Conservation (phyloP, 2,113 vertebrate species). For the Hepsetus odoe region DNA sequence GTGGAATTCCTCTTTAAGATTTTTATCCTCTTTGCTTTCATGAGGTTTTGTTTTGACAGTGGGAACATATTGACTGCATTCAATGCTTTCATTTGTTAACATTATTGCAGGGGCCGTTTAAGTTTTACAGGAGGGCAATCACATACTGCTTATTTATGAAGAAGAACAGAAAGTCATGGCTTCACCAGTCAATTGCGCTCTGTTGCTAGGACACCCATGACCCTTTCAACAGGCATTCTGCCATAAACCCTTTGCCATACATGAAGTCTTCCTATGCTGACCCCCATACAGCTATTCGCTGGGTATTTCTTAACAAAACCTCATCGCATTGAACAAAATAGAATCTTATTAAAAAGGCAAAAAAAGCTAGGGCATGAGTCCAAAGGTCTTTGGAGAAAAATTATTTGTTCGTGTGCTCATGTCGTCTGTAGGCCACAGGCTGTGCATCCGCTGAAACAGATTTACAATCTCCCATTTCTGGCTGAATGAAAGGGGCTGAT, state of each 20-base stretch:
- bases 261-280: neutral
- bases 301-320: neutral
- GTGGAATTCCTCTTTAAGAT: too few species aligned
- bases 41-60: too few species aligned
- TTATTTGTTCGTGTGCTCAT: conserved; percentile 4
- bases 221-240: conserved; percentile 30
- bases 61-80: neutral
- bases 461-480: conserved; percentile 24
- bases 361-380: neutral
- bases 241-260: conserved; percentile 5
- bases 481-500: conserved; percentile 16
- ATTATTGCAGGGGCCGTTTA: neutral
- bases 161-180: neutral
- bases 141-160: neutral
- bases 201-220: conserved; percentile 42
- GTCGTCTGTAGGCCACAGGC: conserved; percentile 1
- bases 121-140: neutral
- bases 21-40: too few species aligned
- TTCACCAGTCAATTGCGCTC: conserved; percentile 5
- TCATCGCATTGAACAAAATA: neutral
- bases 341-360: neutral
- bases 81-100: neutral
- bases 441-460: conserved; percentile 13
- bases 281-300: conserved; percentile 8
- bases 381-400: conserved; percentile 5